These are phyloP conservation scores for Drosophila ananassae DNA, from an alignment of 1,140 invertebrate genomes.

Conservation along the genomic window DNA sequence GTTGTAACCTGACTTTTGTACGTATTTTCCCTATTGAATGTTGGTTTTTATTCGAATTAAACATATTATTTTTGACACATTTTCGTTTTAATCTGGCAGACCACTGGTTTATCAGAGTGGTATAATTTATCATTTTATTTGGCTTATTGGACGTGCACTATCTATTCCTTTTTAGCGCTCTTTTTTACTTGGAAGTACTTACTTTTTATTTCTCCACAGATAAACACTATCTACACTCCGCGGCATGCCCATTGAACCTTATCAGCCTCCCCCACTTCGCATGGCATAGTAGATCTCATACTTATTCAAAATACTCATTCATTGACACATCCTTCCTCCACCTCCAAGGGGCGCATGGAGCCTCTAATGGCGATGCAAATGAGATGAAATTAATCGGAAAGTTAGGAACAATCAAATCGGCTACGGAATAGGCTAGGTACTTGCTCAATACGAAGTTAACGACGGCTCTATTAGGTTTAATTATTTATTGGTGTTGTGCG, in stretches of 20 bases:
- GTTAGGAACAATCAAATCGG: conserved; percentile 46
- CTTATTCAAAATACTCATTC: conserved; percentile 1
- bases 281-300: conserved; percentile 2
- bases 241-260: conserved; percentile 34
- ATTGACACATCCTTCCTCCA: neutral
- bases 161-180: conserved; percentile 16
- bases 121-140: conserved; percentile 39
- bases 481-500: conserved; percentile 69
- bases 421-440: conserved; percentile 40
- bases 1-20: conserved; percentile 50
- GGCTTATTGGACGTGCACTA: conserved; percentile 23
- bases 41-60: conserved; percentile 70
- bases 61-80: conserved; percentile 46
- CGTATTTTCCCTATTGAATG: conserved; percentile 65
- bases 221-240: conserved; percentile 24
- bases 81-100: conserved; percentile 4
- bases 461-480: conserved; percentile 52
- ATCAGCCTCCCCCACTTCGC: conserved; percentile 26
- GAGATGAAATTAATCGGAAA: conserved; percentile 23
- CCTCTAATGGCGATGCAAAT: conserved; percentile 23
- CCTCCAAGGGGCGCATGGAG: too few species aligned
- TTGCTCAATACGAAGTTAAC: conserved; percentile 58
- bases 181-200: conserved; percentile 13
- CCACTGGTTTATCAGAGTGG: conserved; percentile 2
- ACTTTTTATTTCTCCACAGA: conserved; percentile 26